These are phyloP conservation scores for Chrysolina oricalcia DNA, from an alignment of 2,888 invertebrate species.

Conservation along the genomic window DNA sequence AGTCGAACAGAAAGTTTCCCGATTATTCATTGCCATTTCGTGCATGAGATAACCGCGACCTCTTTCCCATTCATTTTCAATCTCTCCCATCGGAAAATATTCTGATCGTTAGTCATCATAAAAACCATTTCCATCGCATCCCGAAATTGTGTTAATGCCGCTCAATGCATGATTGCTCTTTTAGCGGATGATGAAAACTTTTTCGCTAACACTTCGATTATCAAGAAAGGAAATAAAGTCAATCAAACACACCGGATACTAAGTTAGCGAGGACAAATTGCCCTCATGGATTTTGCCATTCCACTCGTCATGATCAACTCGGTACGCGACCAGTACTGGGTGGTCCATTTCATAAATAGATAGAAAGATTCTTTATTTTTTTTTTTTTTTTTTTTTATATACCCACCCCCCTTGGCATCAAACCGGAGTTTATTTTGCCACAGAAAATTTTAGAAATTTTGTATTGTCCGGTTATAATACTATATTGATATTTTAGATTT, in stretches of 20 bases:
- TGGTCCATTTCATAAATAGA: no score
- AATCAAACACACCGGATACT: slow-evolving; percentile 12
- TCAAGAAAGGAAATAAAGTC: slow-evolving; percentile 23
- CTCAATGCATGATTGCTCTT: slow-evolving; percentile 17
- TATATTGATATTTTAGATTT: no score
- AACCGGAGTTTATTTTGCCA: no score
- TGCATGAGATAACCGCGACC: background rate
- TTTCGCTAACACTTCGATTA: slow-evolving; percentile 2
- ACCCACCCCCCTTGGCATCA: no score
- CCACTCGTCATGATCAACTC: slow-evolving; percentile 2
- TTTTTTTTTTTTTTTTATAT: no score
- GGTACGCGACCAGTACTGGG: background rate
- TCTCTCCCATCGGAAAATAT: background rate
- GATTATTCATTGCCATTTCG: no score
- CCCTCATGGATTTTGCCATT: background rate
- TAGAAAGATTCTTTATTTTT: no score
- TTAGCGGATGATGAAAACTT: background rate
- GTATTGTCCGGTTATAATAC: no score
- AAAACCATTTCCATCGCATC: slow-evolving; percentile 10
- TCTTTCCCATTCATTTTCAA: background rate
- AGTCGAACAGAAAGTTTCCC: no score
- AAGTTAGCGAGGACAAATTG: slow-evolving; percentile 10
- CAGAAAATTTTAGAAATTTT: no score
- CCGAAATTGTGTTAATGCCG: slow-evolving; percentile 4
- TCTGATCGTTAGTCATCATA: slow-evolving; percentile 13